These are phyloP conservation scores for Polydesmus complanatus DNA, from an alignment of 2,888 invertebrate species.

Conservation along the genomic window DNA sequence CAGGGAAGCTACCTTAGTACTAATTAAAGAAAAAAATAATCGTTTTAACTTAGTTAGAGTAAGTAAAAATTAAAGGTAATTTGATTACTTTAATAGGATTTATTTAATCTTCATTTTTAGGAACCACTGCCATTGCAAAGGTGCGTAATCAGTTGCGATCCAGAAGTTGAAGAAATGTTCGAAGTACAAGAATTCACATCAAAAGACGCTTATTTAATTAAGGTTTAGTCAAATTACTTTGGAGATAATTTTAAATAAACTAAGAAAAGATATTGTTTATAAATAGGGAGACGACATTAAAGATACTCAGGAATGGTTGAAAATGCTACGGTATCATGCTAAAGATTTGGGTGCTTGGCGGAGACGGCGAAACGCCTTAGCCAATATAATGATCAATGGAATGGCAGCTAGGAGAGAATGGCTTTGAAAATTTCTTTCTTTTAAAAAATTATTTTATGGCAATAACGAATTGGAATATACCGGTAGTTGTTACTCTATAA, in stretches of 20 bases:
- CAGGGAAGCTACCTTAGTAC: conserved; percentile 70
- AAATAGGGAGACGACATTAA: conserved; percentile 54
- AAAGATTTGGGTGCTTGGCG: conserved; percentile 88
- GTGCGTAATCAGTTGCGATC: conserved; percentile 79
- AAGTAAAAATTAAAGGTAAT: conserved; percentile 23
- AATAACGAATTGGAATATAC: no score
- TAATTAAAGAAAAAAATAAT: conserved; percentile 80
- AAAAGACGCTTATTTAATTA: conserved; percentile 86
- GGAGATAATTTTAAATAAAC: not conserved
- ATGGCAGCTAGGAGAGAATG: conserved; percentile 20
- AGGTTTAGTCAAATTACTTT: conserved; percentile 42
- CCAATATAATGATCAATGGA: conserved; percentile 83
- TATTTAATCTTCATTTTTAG: conserved; percentile 28
- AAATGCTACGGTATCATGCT: conserved; percentile 75
- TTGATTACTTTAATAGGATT: not conserved
- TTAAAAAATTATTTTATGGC: no score
- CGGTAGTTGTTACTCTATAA: no score
- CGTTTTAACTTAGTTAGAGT: conserved; percentile 66
- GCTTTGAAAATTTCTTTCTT: conserved; percentile 7
- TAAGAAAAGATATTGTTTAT: not conserved
- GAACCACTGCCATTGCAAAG: conserved; percentile 82
- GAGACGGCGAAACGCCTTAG: conserved; percentile 75
- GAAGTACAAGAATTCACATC: conserved; percentile 86
- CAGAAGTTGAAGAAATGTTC: conserved; percentile 84
- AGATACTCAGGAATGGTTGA: conserved; percentile 77